Evolutionary conservation across 2,113 vertebrate species (phyloP).

Genomic region (Lynx canadensis): DNA sequence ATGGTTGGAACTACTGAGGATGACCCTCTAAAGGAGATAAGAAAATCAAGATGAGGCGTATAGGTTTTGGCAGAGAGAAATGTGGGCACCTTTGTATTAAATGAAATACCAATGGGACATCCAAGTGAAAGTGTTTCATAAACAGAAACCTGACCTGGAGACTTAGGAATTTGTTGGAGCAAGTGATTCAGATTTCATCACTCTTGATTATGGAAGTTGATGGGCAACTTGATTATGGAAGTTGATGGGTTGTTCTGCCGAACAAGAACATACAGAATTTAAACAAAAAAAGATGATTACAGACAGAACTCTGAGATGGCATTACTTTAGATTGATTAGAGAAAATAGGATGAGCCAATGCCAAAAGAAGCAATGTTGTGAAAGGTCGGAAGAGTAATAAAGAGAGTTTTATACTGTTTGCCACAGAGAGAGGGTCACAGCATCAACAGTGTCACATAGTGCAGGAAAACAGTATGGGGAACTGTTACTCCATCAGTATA

Average conservation of each 20-base stretch:
- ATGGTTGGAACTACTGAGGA: too few relatives aligned
- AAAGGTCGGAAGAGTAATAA: background rate
- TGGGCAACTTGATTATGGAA: background rate
- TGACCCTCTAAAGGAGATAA: too few relatives aligned
- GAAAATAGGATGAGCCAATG: background rate
- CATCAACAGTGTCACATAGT: background rate
- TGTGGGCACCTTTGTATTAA: background rate
- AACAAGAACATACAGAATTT: background rate
- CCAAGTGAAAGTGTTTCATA: background rate
- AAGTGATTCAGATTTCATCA: background rate
- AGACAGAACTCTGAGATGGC: background rate
- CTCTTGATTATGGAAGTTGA: background rate
- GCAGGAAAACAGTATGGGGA: background rate
- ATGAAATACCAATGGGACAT: background rate
- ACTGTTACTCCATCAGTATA: too few relatives aligned
- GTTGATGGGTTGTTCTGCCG: rapidly evolving
- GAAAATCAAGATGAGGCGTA: background rate
- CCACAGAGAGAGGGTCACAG: background rate
- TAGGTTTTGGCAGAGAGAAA: background rate
- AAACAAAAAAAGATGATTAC: background rate
- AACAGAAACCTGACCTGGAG: background rate
- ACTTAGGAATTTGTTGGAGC: background rate
- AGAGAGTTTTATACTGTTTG: too few relatives aligned
- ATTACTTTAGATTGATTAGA: background rate
- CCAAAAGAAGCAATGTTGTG: background rate